Conservation (phyloP, 1,140 invertebrate genomes). For the Stegodyphus mimosarum region DNA sequence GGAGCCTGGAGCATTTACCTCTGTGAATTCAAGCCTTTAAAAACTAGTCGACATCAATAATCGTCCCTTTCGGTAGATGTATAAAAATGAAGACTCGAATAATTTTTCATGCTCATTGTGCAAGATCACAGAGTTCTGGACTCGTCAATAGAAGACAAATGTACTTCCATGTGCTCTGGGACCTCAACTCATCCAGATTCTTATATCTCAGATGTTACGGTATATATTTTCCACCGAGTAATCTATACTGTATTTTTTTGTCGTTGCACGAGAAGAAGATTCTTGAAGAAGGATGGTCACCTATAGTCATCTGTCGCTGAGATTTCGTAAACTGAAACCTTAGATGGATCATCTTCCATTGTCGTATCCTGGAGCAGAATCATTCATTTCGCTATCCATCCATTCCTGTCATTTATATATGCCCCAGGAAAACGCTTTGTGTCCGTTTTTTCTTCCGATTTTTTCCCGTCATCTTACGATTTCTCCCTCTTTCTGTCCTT, state of each 20-base stretch:
- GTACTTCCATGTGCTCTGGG: conserved; percentile 14
- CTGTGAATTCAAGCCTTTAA: not conserved
- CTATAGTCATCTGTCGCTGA: conserved; percentile 51
- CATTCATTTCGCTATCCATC: conserved; percentile 49
- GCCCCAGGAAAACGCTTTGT: conserved; percentile 39
- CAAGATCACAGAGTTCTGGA: conserved; percentile 14
- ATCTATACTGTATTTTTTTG: conserved; percentile 9
- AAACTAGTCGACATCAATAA: conserved; percentile 23
- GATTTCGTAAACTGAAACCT: conserved; percentile 45
- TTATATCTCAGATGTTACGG: conserved; percentile 34
- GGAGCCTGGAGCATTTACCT: not conserved
- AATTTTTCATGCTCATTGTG: conserved; percentile 32
- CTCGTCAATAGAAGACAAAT: conserved; percentile 55
- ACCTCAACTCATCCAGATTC: conserved; percentile 29
- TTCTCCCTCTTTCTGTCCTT: not conserved
- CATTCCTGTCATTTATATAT: conserved; percentile 53
- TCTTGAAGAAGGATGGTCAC: conserved; percentile 43
- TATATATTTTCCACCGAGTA: conserved; percentile 26
- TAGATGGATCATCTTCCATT: conserved; percentile 49
- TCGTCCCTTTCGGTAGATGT: no score
- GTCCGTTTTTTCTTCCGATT: not conserved
- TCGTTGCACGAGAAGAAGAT: conserved; percentile 5
- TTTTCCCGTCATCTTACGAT: not conserved
- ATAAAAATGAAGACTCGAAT: conserved; percentile 22
- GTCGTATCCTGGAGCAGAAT: conserved; percentile 31